A percentile compares a stretch with the other conserved stretches of the same genome.
These are phyloP conservation scores for Nothocercus nigrocapillus DNA, from an alignment of 2,113 vertebrate genomes.

Conservation along the genomic window DNA sequence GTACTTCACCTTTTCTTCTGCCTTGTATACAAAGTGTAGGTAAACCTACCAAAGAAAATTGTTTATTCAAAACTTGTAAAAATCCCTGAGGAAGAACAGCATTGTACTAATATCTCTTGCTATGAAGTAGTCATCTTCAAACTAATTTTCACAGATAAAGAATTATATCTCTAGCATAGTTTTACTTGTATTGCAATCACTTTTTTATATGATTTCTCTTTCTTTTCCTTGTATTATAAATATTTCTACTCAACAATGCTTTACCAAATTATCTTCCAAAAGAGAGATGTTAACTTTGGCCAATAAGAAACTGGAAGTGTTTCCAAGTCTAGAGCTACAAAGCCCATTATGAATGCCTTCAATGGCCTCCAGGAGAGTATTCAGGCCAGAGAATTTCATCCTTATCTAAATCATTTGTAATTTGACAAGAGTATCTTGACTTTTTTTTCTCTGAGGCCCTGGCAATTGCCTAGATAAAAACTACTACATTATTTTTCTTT, in stretches of 20 bases:
- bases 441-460: constrained; percentile 13
- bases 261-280: neutral
- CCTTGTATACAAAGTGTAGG: neutral
- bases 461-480: constrained; percentile 22
- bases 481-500: constrained; percentile 44
- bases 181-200: neutral
- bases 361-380: neutral
- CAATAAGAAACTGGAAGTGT: neutral
- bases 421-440: constrained; percentile 37
- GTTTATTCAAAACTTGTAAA: neutral
- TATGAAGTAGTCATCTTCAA: neutral
- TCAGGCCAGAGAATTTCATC: neutral
- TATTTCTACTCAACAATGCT: neutral
- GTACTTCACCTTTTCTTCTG: neutral
- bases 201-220: neutral
- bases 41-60: neutral
- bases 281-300: neutral
- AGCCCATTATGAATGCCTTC: neutral
- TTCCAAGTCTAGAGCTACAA: neutral
- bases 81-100: neutral
- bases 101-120: neutral
- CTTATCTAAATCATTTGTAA: neutral
- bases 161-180: neutral
- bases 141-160: neutral
- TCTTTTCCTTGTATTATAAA: neutral